Evolutionary conservation across 2,888 invertebrate genomes (phyloP).

Genomic region (Torymus aiolomorphi): DNA sequence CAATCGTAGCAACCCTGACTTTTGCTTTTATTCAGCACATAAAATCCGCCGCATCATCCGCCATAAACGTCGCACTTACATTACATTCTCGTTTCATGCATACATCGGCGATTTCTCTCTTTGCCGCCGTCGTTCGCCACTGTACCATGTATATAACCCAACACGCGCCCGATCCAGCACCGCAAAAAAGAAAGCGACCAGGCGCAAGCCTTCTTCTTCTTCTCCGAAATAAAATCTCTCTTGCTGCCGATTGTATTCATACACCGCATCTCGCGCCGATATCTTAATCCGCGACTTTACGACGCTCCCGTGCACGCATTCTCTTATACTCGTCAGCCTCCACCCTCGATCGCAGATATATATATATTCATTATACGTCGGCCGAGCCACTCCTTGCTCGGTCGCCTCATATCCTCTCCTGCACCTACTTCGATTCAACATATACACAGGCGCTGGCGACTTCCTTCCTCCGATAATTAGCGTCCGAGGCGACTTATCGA

Average conservation of each 20-base stretch:
- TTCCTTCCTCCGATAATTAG: conserved; percentile 69
- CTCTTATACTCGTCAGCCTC: conserved; percentile 27
- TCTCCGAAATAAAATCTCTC: conserved; percentile 8
- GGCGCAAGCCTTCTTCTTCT: neutral
- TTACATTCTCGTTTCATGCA: no score
- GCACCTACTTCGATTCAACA: neutral
- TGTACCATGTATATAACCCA: no score
- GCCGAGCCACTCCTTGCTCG: no score
- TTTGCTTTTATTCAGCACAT: no score
- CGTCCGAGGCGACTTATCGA: conserved; percentile 64
- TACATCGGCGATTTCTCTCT: no score
- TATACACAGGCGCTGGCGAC: conserved; percentile 61
- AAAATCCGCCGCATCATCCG: no score
- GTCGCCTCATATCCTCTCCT: no score
- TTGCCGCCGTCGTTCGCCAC: no score
- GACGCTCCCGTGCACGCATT: neutral
- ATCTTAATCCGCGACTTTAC: conserved; percentile 36
- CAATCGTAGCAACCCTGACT: no score
- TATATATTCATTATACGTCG: conserved; percentile 12
- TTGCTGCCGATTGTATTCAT: neutral
- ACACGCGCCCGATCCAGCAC: no score
- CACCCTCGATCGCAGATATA: conserved; percentile 40
- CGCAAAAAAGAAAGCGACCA: neutral
- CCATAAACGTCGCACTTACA: no score
- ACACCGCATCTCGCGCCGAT: neutral